Evolutionary conservation across 2,113 vertebrate genomes (phyloP).

Genomic region (Zosterops pallidus): DNA sequence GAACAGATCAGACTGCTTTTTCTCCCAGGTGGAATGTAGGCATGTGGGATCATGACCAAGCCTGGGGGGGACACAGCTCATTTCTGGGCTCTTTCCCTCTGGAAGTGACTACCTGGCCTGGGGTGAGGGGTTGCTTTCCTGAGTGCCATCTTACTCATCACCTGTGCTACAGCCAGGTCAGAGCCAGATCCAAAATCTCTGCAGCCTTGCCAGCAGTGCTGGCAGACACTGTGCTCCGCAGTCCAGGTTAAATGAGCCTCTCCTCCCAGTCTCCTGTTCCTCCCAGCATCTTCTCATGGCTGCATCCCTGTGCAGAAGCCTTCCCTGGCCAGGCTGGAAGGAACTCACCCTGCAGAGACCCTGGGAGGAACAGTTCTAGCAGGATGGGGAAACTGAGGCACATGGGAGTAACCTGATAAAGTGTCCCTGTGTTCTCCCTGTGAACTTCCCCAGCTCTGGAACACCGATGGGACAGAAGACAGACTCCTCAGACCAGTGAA

Average conservation of each 20-base stretch:
- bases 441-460: neutral
- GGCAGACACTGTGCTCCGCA: conserved; percentile 34
- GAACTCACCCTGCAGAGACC: neutral
- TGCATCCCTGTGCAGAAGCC: neutral
- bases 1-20: neutral
- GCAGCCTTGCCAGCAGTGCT: conserved; percentile 55
- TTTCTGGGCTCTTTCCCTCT: neutral
- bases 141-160: neutral
- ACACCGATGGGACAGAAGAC: neutral
- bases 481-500: neutral
- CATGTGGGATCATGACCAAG: neutral
- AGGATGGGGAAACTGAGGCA: neutral
- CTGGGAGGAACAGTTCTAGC: neutral
- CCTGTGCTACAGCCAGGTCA: conserved; percentile 5
- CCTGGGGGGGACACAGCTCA: fast-evolving
- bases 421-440: neutral
- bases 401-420: neutral
- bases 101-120: neutral
- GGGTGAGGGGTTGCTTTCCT: neutral
- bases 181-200: neutral
- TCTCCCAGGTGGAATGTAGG: neutral
- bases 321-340: neutral
- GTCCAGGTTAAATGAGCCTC: conserved; percentile 54
- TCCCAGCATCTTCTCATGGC: neutral
- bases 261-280: neutral